Evolutionary conservation across 2,797 vertebrate species (phyloP).

Genomic region (Sebastolobus altivelis): DNA sequence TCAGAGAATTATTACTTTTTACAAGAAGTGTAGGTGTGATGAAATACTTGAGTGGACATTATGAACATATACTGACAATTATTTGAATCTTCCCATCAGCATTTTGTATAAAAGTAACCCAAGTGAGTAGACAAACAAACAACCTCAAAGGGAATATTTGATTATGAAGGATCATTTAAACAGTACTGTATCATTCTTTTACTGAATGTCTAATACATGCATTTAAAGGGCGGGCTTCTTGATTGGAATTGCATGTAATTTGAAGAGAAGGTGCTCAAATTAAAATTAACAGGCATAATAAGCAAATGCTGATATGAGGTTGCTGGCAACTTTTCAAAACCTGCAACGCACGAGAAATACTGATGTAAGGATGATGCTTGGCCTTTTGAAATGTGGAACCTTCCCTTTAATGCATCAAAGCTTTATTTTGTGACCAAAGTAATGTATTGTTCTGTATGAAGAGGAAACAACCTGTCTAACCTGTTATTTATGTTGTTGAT

Average conservation of each 20-base stretch:
- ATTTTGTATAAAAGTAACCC: slow-evolving; percentile 57
- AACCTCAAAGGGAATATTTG: slow-evolving; percentile 40
- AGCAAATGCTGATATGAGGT: slow-evolving; percentile 33
- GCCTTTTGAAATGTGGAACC: slow-evolving; percentile 34
- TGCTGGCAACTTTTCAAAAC: slow-evolving; percentile 57
- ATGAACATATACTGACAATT: slow-evolving; percentile 33
- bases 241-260: slow-evolving; percentile 23
- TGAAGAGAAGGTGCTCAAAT: slow-evolving; percentile 29
- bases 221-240: slow-evolving; percentile 40
- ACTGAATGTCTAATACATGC: slow-evolving; percentile 1
- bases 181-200: slow-evolving; percentile 23
- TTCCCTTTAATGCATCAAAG: slow-evolving; percentile 50
- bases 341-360: slow-evolving; percentile 15
- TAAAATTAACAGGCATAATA: neutral
- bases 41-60: slow-evolving; percentile 60
- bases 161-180: slow-evolving; percentile 42
- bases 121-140: slow-evolving; percentile 20
- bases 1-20: slow-evolving; percentile 47
- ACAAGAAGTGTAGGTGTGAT: slow-evolving; percentile 17
- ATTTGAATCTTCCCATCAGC: slow-evolving; percentile 50
- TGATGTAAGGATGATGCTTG: slow-evolving; percentile 28
- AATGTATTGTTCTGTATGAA: slow-evolving; percentile 65
- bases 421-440: slow-evolving; percentile 76
- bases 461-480: slow-evolving; percentile 23
- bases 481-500: slow-evolving; percentile 60